These are phyloP conservation scores for Magallana angulata DNA, from an alignment of 1,140 invertebrate species.

Conservation along the genomic window DNA sequence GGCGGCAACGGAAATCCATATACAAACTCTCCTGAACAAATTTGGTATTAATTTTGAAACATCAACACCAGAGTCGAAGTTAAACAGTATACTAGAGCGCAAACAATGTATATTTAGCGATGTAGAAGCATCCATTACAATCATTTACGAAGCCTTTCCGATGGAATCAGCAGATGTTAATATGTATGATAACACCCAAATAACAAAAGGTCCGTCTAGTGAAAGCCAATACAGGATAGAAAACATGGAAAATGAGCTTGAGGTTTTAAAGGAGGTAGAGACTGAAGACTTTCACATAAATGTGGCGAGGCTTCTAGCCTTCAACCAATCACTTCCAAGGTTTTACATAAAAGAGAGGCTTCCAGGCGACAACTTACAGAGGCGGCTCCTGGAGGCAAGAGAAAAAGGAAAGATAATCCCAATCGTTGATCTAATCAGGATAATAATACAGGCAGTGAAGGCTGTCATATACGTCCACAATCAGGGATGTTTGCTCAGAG, in stretches of 20 bases:
- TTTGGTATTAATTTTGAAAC: background rate
- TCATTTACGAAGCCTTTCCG: background rate
- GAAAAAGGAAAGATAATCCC: constrained; percentile 12
- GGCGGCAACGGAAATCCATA: background rate
- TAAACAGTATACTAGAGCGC: background rate
- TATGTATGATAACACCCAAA: background rate
- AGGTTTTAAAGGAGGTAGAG: background rate
- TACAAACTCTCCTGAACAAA: background rate
- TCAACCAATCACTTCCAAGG: background rate
- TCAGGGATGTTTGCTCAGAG: background rate
- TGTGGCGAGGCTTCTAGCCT: background rate
- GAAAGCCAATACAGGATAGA: background rate
- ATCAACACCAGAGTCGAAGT: background rate
- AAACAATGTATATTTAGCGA: background rate
- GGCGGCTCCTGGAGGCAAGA: constrained; percentile 1
- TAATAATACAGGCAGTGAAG: background rate
- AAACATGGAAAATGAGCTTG: background rate
- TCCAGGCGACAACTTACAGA: constrained; percentile 3
- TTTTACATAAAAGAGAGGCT: constrained; percentile 20
- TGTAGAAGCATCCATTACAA: background rate
- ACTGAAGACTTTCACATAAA: background rate
- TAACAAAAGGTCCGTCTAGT: background rate
- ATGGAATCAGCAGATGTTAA: background rate
- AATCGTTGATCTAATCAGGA: background rate
- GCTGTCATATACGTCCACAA: background rate